Evolutionary conservation across 2,797 vertebrate genomes (phyloP), one percentile per base, ranked within the genome.

Genomic region (Gymnoscopelus braueri): DNA sequence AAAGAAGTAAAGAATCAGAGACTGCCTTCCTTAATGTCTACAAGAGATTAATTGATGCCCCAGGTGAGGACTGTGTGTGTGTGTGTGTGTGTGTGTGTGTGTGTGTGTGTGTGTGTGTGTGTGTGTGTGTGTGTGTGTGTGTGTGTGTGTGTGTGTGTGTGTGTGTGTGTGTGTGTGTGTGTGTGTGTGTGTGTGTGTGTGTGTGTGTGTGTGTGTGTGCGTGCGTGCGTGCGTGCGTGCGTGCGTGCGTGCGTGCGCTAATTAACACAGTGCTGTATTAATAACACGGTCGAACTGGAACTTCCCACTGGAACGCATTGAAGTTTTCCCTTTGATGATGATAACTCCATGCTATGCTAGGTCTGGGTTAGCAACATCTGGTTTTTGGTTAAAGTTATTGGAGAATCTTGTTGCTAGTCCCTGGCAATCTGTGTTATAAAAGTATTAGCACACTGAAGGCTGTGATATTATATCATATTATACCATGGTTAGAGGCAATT

Each of bases 1-100:
- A 96, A 90, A 93, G 96, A 91, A 96, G 95, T 89, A 97, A 96
- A 93, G 96, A 97, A 91, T 95, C 95, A 26, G 96, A 97, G 91
- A 94, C 96, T 74, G 96, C 95, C 87, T 96, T 97, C 92, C 91
- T 96, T 92, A 96, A 95, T 81, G 95, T 97, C 87, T 96, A 97
- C 89, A 97, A 96, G 88, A 95, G 95, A 94, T 91, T 97, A 93
- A 96, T 97, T 84, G 95, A 97, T 84, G 95, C 95, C 85, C 96
- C 96, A 95, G 96, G 96, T 97, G 94, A 92, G 93, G 60, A 26
- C 64, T 1, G 23, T 5, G 23, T 12, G 23, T 47, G 10, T 49
- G 11, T 6, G 60, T 49, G 44, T 10, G 53, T 56, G 59, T 63
- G 51, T 56, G 52, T 54, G 68, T 61, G 66, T 51, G 13, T 15